A percentile compares a stretch with the other conserved stretches of the same genome.
phyloP scores from a whole-genome alignment of 2,113 vertebrate species.

The Enhydra lutris region DNA sequence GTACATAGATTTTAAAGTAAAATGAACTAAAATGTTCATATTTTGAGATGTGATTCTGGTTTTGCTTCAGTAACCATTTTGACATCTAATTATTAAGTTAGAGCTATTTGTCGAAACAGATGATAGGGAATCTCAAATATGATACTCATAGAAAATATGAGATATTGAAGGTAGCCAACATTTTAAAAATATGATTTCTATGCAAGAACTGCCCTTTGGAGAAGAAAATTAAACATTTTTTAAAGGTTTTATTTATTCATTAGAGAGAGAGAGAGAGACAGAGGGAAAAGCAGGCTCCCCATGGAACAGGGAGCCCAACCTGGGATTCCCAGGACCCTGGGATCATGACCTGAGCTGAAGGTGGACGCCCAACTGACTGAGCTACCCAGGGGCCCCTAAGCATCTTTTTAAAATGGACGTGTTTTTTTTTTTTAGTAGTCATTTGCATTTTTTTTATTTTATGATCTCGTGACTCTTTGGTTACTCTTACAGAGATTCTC shows the following conservation, averaged over 20 bases:
- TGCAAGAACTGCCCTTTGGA: neutral
- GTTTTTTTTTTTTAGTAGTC: neutral
- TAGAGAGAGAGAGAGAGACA: too few species aligned
- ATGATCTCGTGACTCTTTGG: neutral
- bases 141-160: neutral
- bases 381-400: too few species aligned
- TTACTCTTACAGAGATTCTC: neutral
- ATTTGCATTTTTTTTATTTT: neutral
- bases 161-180: neutral
- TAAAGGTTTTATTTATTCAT: too few species aligned
- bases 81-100: neutral
- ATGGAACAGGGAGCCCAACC: too few species aligned
- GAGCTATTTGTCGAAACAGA: neutral
- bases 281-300: too few species aligned
- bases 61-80: neutral
- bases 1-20: neutral
- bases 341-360: too few species aligned
- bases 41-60: neutral
- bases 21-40: neutral
- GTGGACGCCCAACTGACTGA: too few species aligned
- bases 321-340: too few species aligned
- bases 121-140: neutral
- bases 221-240: neutral
- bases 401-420: neutral
- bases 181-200: neutral